These are phyloP conservation scores for Propithecus deckenii DNA, from an alignment of 2,797 vertebrate species.

Conservation along the genomic window DNA sequence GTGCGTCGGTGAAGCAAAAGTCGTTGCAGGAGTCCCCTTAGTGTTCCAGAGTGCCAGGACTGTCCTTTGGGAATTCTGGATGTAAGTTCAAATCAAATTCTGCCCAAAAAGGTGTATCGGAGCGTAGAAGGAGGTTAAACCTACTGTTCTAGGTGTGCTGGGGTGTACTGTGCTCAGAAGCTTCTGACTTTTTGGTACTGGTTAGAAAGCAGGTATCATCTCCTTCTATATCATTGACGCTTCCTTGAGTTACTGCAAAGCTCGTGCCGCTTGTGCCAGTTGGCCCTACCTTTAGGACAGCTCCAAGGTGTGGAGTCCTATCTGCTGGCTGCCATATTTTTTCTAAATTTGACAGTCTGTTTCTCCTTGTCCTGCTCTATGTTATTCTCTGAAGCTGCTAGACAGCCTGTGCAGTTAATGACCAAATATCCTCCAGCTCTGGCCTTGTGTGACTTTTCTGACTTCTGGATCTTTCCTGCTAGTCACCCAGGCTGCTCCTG, in stretches of 20 bases:
- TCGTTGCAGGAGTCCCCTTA: not conserved
- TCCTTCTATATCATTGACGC: not conserved
- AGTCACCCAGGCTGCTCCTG: too few species aligned
- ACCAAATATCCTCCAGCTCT: not conserved
- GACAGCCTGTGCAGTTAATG: not conserved
- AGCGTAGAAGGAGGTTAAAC: fast-evolving
- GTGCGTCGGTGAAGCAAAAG: not conserved
- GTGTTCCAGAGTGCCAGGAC: not conserved
- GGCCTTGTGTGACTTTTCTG: not conserved
- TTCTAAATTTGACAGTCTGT: not conserved
- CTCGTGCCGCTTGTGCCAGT: too few species aligned
- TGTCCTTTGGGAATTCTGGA: not conserved
- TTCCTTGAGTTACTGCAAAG: not conserved
- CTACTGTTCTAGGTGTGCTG: not conserved
- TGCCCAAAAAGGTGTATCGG: not conserved
- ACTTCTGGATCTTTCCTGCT: not conserved
- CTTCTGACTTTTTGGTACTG: not conserved
- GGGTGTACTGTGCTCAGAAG: not conserved
- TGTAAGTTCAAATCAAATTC: not conserved
- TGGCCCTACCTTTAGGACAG: not conserved
- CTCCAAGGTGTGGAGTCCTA: not conserved
- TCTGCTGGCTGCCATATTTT: not conserved
- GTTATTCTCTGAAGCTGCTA: not conserved
- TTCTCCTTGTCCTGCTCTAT: not conserved
- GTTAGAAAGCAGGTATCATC: not conserved